These are phyloP conservation scores for Muscicapa adusta DNA, from an alignment of 2,113 vertebrate species.

Conservation along the genomic window DNA sequence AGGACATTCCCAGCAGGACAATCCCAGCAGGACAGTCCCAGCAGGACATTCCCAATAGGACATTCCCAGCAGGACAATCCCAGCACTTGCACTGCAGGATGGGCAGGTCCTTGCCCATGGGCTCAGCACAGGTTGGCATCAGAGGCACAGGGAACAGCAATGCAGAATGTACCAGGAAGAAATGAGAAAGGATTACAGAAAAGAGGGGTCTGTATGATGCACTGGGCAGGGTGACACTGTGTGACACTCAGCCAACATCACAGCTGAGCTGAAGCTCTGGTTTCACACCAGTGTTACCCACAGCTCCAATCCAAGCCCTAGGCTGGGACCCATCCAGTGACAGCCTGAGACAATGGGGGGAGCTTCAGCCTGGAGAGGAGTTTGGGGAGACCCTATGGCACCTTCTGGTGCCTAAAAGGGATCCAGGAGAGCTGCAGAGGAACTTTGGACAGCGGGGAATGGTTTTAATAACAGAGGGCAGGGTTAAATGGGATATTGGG, in stretches of 20 bases:
- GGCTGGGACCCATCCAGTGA: too few relatives aligned
- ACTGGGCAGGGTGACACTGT: not conserved
- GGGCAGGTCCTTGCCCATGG: fast-evolving
- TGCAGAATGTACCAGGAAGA: not conserved
- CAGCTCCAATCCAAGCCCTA: not conserved
- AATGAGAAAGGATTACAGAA: not conserved
- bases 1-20: too few relatives aligned
- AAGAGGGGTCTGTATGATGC: fast-evolving
- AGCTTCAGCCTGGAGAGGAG: not conserved
- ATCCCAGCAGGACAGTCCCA: not conserved
- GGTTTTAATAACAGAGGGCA: not conserved
- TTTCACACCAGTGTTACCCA: not conserved
- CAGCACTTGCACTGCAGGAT: fast-evolving
- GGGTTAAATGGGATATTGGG: not conserved
- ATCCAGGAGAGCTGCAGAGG: not conserved
- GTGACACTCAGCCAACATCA: not conserved
- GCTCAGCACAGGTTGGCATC: fast-evolving
- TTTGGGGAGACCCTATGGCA: not conserved
- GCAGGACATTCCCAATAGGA: too few relatives aligned
- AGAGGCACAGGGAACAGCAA: fast-evolving
- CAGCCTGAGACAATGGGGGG: not conserved
- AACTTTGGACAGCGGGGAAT: not conserved
- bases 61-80: not conserved
- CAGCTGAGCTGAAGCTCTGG: not conserved
- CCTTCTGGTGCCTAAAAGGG: not conserved